A percentile compares a stretch with the other conserved stretches of the same genome.
phyloP scores from a whole-genome alignment of 2,113 vertebrate species.

The Dryoscopus gambensis region DNA sequence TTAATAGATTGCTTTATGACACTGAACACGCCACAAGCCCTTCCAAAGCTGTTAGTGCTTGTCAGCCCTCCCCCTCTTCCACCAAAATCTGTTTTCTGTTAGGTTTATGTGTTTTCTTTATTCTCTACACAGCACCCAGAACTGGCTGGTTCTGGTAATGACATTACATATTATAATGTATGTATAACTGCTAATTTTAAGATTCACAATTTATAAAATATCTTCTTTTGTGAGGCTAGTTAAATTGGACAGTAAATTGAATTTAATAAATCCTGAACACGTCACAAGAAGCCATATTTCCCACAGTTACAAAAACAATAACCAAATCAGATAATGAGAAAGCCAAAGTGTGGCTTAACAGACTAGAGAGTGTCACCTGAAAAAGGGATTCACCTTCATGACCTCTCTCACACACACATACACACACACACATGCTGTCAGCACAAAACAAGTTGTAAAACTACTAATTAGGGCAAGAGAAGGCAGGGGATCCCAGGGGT shows the following conservation, averaged over 20 bases:
- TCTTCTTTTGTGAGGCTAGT: not conserved
- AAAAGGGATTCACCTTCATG: conserved; percentile 60
- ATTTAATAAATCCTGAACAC: not conserved
- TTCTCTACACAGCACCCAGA: conserved; percentile 42
- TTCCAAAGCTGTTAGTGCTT: conserved; percentile 5
- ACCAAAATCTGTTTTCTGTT: conserved; percentile 55
- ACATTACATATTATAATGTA: conserved; percentile 26
- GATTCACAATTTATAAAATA: conserved; percentile 8
- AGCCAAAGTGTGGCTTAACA: conserved; percentile 30
- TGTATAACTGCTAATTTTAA: not conserved
- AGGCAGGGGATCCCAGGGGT: conserved; percentile 37
- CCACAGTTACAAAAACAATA: not conserved
- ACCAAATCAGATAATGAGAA: conserved; percentile 51
- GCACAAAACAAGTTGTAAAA: conserved; percentile 43
- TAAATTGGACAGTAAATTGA: not conserved
- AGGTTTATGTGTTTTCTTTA: conserved; percentile 61
- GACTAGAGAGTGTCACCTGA: conserved; percentile 52
- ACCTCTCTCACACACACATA: conserved; percentile 53
- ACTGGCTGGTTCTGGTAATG: conserved; percentile 41
- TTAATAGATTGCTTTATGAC: conserved; percentile 54
- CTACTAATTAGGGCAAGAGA: conserved; percentile 59
- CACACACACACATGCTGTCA: not conserved
- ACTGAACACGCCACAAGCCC: conserved; percentile 22
- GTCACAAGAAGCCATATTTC: not conserved
- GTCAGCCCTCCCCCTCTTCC: conserved; percentile 39